Conservation (phyloP, 2,797 vertebrate genomes). For the Malacoraja senta region DNA sequence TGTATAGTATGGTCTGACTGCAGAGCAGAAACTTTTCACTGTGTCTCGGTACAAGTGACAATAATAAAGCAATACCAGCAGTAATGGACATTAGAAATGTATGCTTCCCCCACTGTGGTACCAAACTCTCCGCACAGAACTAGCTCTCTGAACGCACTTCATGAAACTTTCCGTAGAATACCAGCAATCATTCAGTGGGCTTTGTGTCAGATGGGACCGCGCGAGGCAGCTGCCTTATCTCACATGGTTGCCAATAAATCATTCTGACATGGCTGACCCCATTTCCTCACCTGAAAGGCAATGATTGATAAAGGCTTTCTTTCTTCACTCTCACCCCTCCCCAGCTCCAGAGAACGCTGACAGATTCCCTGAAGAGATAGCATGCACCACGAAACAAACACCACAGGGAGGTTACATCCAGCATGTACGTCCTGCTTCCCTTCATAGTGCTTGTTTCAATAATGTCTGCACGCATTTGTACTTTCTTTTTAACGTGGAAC, state of each 20-base stretch:
- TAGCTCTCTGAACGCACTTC: background rate
- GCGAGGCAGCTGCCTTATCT: background rate
- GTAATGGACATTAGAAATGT: background rate
- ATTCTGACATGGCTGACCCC: background rate
- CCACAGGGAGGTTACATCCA: background rate
- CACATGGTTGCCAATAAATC: background rate
- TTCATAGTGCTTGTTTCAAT: background rate
- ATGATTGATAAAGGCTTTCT: conserved; percentile 11
- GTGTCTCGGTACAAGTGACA: too few relatives aligned
- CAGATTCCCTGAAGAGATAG: background rate
- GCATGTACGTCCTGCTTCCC: too few relatives aligned
- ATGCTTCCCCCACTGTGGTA: background rate
- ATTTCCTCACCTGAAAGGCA: background rate
- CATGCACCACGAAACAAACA: too few relatives aligned
- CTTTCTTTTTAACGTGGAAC: background rate
- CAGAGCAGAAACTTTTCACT: too few relatives aligned
- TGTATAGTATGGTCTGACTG: too few relatives aligned
- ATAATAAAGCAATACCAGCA: too few relatives aligned
- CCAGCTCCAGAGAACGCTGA: background rate
- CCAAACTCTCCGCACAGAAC: background rate
- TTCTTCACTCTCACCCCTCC: background rate
- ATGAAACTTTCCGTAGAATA: background rate
- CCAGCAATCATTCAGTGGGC: background rate
- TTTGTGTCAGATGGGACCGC: background rate
- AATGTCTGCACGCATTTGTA: background rate